Evolutionary conservation across 2,113 vertebrate species (phyloP).

Genomic region (Fulica atra): DNA sequence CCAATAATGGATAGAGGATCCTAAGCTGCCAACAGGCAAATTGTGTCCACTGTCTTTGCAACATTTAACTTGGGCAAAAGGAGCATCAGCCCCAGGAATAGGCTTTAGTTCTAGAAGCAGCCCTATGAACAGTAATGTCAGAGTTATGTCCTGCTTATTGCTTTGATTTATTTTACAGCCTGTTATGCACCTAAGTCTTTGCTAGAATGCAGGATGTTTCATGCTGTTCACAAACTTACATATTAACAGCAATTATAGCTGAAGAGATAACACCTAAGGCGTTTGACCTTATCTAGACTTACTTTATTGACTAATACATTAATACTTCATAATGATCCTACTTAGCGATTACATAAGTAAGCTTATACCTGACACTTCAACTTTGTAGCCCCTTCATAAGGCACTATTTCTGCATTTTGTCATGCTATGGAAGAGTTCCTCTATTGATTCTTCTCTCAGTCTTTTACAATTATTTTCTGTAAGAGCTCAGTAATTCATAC

Average conservation of each 20-base stretch:
- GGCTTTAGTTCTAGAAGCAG: neutral
- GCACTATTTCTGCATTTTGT: neutral
- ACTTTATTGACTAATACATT: slow-evolving; percentile 25
- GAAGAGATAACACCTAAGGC: slow-evolving; percentile 22
- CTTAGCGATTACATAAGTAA: neutral
- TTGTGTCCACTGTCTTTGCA: neutral
- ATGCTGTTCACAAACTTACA: neutral
- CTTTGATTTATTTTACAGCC: neutral
- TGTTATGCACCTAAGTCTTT: neutral
- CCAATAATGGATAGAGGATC: neutral
- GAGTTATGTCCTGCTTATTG: neutral
- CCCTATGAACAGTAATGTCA: neutral
- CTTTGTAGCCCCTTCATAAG: neutral
- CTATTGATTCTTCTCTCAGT: neutral
- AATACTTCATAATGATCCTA: slow-evolving; percentile 40
- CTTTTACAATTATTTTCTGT: neutral
- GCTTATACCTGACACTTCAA: neutral
- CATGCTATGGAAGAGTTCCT: neutral
- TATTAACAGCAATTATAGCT: slow-evolving; percentile 7
- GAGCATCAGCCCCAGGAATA: neutral
- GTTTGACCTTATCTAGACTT: slow-evolving; percentile 52
- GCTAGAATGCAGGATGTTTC: slow-evolving; percentile 18
- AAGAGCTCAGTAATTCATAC: neutral
- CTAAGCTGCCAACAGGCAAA: neutral
- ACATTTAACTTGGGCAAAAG: accelerated